Percentiles rank a stretch among this genome's conserved stretches.
phyloP scores from a whole-genome alignment of 2,888 invertebrate genomes.

The Mayetiola destructor region DNA sequence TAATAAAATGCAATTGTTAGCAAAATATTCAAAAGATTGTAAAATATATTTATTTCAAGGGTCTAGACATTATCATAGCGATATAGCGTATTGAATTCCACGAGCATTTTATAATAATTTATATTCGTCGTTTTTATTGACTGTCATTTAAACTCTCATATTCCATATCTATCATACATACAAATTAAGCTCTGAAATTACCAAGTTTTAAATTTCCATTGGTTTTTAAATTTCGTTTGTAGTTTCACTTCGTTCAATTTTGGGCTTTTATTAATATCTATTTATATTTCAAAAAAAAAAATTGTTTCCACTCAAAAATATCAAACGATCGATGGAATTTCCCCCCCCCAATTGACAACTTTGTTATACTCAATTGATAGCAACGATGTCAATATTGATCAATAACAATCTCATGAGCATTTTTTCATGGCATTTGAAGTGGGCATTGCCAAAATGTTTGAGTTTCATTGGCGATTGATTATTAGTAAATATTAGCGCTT shows the following conservation, averaged over 20 bases:
- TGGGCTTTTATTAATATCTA: background rate
- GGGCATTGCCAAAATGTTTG: no score
- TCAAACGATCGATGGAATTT: no score
- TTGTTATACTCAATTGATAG: background rate
- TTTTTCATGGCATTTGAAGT: no score
- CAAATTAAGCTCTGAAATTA: background rate
- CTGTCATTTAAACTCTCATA: background rate
- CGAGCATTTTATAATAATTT: background rate
- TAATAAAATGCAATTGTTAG: background rate
- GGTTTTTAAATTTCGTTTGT: background rate
- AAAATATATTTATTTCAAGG: background rate
- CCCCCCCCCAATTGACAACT: background rate
- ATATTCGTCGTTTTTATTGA: background rate
- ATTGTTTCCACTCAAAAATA: no score
- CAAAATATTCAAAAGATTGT: background rate
- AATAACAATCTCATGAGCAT: no score
- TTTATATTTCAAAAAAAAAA: no score
- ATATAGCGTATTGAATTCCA: background rate
- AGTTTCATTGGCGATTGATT: no score
- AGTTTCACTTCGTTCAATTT: background rate
- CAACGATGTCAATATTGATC: background rate
- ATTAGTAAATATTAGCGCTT: no score
- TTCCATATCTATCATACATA: background rate
- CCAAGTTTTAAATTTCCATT: background rate
- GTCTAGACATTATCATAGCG: slow-evolving; percentile 5